phyloP scores from a whole-genome alignment of 2,113 vertebrate species.

The Saguinus imperator region DNA sequence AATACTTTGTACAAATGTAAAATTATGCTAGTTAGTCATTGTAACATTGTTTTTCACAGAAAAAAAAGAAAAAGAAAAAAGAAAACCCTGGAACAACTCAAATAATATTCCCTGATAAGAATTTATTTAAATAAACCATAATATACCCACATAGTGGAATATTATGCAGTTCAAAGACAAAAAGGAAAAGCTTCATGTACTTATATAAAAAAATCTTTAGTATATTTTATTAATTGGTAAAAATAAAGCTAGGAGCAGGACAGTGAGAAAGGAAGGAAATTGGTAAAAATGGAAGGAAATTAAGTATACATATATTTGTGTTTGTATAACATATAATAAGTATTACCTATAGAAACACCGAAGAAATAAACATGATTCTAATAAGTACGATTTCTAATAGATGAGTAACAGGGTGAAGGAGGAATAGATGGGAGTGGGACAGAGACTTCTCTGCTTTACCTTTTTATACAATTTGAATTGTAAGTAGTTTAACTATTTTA shows the following conservation, averaged over 20 bases:
- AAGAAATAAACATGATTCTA: not conserved
- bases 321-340: not conserved
- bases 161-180: not conserved
- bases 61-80: not conserved
- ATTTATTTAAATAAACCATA: not conserved
- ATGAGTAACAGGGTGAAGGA: not conserved
- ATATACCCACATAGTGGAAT: not conserved
- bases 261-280: not conserved
- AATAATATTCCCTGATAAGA: not conserved
- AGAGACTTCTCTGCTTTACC: not conserved
- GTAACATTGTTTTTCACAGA: not conserved
- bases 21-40: not conserved
- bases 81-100: not conserved
- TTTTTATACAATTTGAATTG: not conserved
- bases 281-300: not conserved
- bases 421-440: not conserved
- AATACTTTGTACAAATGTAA: not conserved
- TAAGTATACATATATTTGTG: not conserved
- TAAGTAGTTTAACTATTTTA: not conserved
- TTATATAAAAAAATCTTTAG: not conserved
- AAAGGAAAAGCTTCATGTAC: not conserved
- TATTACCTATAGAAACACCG: not conserved
- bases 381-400: not conserved
- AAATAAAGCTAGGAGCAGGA: not conserved
- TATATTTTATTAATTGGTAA: not conserved